These are phyloP conservation scores for Habrosyne pyritoides DNA, from an alignment of 2,888 invertebrate genomes.

Conservation along the genomic window DNA sequence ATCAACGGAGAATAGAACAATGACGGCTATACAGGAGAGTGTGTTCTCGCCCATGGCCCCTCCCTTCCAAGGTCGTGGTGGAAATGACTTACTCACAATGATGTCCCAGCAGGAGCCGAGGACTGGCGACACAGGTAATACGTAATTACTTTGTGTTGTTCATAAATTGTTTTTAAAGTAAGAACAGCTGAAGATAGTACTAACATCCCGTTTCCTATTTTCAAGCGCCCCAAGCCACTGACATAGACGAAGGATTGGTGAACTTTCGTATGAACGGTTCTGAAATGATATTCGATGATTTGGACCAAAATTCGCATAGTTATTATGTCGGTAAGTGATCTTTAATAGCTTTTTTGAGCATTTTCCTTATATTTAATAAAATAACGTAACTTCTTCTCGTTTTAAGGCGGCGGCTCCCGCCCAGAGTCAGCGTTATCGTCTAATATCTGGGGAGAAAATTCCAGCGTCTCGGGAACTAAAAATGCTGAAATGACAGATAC, in stretches of 20 bases:
- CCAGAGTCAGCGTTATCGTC: slow-evolving; percentile 44
- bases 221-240: slow-evolving; percentile 57
- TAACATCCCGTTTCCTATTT: slow-evolving; percentile 8
- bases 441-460: slow-evolving; percentile 49
- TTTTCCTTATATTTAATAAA: too few relatives aligned
- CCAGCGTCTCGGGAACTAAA: slow-evolving; percentile 33
- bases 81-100: slow-evolving; percentile 49
- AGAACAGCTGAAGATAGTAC: background rate
- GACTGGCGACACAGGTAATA: slow-evolving; percentile 59
- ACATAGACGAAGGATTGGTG: slow-evolving; percentile 73
- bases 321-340: slow-evolving; percentile 50
- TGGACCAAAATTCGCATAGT: slow-evolving; percentile 46
- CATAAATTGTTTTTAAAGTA: too few relatives aligned
- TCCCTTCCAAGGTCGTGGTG: slow-evolving; percentile 50
- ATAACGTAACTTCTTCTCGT: background rate
- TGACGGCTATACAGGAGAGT: slow-evolving; percentile 38
- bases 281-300: slow-evolving; percentile 63
- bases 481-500: slow-evolving; percentile 63
- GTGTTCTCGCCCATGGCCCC: slow-evolving; percentile 58
- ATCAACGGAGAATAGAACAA: slow-evolving; percentile 39
- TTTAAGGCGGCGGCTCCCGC: slow-evolving; percentile 31
- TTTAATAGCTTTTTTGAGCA: too few relatives aligned
- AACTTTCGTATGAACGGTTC: slow-evolving; percentile 77
- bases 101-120: slow-evolving; percentile 61
- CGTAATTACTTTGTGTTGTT: too few relatives aligned